A percentile compares a stretch with the other conserved stretches of the same genome.
Evolutionary conservation across 2,888 invertebrate genomes (phyloP).

Genomic region (Rhagonycha lutea): DNA sequence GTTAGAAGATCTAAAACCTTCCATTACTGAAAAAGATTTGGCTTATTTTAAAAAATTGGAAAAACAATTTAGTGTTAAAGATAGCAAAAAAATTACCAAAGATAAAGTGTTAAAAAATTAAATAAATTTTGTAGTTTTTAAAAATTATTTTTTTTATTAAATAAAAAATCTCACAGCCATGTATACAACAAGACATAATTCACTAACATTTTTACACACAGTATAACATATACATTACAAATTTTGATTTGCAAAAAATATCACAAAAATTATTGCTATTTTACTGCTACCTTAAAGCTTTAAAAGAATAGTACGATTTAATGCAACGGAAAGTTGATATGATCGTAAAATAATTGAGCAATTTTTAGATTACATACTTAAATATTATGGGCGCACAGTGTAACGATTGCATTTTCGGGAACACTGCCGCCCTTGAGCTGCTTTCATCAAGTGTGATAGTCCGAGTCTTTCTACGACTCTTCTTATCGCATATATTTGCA

Average conservation of each 20-base stretch:
- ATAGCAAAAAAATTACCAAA: neutral
- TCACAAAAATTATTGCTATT: neutral
- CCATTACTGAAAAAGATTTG: constrained; percentile 71
- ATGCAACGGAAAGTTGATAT: neutral
- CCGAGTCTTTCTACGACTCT: neutral
- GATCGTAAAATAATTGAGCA: neutral
- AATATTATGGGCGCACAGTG: neutral
- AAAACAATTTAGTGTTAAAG: constrained; percentile 39
- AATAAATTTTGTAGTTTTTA: neutral
- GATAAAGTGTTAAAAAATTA: neutral
- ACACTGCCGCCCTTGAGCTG: neutral
- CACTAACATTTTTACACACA: neutral
- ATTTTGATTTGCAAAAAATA: neutral
- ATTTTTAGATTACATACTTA: neutral
- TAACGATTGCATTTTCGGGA: neutral
- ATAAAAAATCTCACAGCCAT: constrained; percentile 12
- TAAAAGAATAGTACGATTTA: neutral
- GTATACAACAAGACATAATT: neutral
- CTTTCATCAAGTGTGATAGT: neutral
- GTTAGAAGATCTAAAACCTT: constrained; percentile 68
- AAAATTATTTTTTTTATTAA: neutral
- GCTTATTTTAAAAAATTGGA: constrained; percentile 63
- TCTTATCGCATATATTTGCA: neutral
- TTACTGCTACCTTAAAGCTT: neutral
- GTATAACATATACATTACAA: neutral